Evolutionary conservation across 2,888 invertebrate genomes (phyloP), one percentile per base, ranked within the genome.

Genomic region (Chrysodeixis includens): DNA sequence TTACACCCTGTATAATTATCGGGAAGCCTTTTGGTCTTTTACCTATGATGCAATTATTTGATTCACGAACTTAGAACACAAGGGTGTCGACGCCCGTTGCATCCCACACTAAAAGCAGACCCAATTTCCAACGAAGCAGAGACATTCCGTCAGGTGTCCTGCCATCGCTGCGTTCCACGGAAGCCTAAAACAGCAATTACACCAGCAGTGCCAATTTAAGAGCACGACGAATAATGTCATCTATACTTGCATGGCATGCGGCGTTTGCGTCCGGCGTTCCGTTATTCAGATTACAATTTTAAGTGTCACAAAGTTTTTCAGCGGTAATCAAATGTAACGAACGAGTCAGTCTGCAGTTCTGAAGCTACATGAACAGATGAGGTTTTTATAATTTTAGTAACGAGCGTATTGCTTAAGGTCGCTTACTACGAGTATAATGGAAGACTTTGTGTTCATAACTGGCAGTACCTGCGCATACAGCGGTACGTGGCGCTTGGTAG

Each of bases 321-420:
- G 60, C 71, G 77, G 75, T 77, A 67, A 71, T 78, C 72, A 79
- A 76, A 75, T 66, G 72, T 75, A 69, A 74, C 66, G 76, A 59
- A 62, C 69, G 22, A 55, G 64, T n/a, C 55, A 49, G 35, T 10
- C 20, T 56, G 55, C n/a, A n/a, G 40, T 40, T n/a, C n/a, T 7
- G 46, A 49, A 16, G 20, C 9, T 10, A 1, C 12, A 3, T 10
- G 18, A 18, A 9, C 18, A 18, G 30, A 2, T 14, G 52, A n/a
- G 4, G 35, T 35, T n/a, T 85, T 84, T 87, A 84, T 86, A 86
- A 86, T 85, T 87, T 86, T n/a, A n/a, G n/a, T n/a, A n/a, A n/a
- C n/a, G n/a, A n/a, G n/a, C n/a, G 83, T 84, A 83, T 4, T 14
- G 18, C 56, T 35, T 35, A 14, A 6, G 32, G 35, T 53, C 30